Conservation (phyloP, 2,797 vertebrate genomes). For the Helostoma temminkii region DNA sequence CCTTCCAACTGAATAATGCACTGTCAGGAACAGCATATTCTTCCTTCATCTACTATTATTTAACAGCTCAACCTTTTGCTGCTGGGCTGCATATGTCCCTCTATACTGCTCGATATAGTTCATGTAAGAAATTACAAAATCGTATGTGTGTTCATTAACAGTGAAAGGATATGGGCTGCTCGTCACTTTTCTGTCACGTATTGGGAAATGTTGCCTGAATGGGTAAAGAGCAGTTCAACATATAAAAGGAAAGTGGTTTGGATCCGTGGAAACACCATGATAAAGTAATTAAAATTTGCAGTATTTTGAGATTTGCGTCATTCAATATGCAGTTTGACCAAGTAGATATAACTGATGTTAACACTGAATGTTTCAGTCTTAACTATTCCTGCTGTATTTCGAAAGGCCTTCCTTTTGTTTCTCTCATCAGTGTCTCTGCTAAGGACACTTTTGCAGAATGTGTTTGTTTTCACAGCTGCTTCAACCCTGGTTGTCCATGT, state of each 20-base stretch:
- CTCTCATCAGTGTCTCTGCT: background rate
- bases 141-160: constrained; percentile 34
- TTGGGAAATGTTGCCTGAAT: constrained; percentile 45
- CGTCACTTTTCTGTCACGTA: constrained; percentile 68
- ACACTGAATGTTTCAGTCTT: too few species aligned
- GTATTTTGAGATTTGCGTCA: too few species aligned
- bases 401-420: background rate
- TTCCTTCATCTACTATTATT: constrained; percentile 25
- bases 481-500: constrained; percentile 1
- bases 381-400: too few species aligned
- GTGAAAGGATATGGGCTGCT: constrained; percentile 46
- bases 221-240: constrained; percentile 54
- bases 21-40: constrained; percentile 18
- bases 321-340: too few species aligned
- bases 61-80: constrained; percentile 22
- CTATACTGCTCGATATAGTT: background rate
- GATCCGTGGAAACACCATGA: constrained; percentile 33
- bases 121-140: constrained; percentile 24
- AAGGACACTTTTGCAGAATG: background rate
- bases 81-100: background rate
- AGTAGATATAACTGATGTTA: too few species aligned
- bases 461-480: background rate
- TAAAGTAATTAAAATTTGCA: background rate
- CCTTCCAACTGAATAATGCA: constrained; percentile 33
- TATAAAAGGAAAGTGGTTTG: constrained; percentile 17